Evolutionary conservation across 1,140 invertebrate species (phyloP).

Genomic region (Hypothenemus hampei): DNA sequence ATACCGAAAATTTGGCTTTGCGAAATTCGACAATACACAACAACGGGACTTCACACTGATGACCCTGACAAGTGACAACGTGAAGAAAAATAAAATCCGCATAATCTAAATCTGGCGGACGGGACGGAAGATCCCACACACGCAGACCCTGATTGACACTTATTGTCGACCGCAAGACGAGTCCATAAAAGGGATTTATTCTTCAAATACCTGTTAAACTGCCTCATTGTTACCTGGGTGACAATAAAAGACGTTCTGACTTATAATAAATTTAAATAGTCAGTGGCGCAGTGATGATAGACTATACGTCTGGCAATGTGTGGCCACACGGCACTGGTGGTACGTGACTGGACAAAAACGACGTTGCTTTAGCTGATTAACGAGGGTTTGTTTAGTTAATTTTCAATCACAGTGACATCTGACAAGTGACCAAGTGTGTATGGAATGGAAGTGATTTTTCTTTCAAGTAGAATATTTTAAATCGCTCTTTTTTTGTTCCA

Average conservation of each 20-base stretch:
- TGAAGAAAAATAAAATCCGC: too few relatives aligned
- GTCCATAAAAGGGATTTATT: constrained; percentile 10
- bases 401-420: too few relatives aligned
- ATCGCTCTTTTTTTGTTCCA: too few relatives aligned
- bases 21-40: too few relatives aligned
- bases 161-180: constrained; percentile 1
- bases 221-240: constrained; percentile 9
- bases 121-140: constrained; percentile 13
- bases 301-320: not conserved
- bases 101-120: not conserved
- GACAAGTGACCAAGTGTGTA: too few relatives aligned
- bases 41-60: too few relatives aligned
- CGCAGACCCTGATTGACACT: constrained; percentile 13
- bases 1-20: too few relatives aligned
- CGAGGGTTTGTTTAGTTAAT: constrained; percentile 16
- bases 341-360: constrained; percentile 16
- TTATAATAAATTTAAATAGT: too few relatives aligned
- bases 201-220: constrained; percentile 20
- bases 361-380: constrained; percentile 13
- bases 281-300: not conserved
- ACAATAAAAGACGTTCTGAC: too few relatives aligned
- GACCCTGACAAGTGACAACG: too few relatives aligned
- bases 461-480: too few relatives aligned
- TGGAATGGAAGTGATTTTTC: too few relatives aligned
- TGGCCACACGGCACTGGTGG: constrained; percentile 4